Percentiles rank a stretch among this genome's conserved stretches.
These are phyloP conservation scores for Scolopax rusticola DNA, from an alignment of 2,797 vertebrate species.

Conservation along the genomic window DNA sequence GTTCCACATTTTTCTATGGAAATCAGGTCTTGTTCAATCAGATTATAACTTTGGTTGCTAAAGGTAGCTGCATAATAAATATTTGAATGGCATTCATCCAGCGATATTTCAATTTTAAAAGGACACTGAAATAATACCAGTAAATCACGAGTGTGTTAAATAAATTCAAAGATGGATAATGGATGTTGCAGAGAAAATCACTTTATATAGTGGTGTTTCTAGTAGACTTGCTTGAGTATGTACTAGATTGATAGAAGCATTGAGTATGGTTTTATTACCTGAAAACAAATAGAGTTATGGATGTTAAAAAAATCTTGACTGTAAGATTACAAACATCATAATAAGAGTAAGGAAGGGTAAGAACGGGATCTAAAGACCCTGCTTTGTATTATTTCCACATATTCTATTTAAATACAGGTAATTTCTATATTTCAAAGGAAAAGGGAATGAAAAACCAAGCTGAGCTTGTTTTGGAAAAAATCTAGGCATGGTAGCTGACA, in stretches of 20 bases:
- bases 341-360: neutral
- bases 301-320: neutral
- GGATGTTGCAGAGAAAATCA: neutral
- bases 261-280: neutral
- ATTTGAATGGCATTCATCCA: neutral
- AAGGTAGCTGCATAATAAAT: neutral
- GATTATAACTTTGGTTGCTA: neutral
- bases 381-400: neutral
- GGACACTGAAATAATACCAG: neutral
- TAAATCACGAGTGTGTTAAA: neutral
- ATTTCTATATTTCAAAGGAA: neutral
- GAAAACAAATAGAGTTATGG: neutral
- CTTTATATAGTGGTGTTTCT: neutral
- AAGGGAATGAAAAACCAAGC: rapidly evolving
- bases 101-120: neutral
- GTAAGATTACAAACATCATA: neutral
- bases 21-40: neutral
- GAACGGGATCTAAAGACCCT: neutral
- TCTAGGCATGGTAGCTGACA: rapidly evolving
- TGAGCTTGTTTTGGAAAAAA: neutral
- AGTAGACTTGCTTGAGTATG: neutral
- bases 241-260: neutral
- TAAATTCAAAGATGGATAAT: neutral
- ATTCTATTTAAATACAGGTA: neutral
- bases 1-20: neutral